A percentile compares a stretch with the other conserved stretches of the same genome.
Evolutionary conservation across 2,888 invertebrate genomes (phyloP).

Genomic region (Argyresthia goedartella): DNA sequence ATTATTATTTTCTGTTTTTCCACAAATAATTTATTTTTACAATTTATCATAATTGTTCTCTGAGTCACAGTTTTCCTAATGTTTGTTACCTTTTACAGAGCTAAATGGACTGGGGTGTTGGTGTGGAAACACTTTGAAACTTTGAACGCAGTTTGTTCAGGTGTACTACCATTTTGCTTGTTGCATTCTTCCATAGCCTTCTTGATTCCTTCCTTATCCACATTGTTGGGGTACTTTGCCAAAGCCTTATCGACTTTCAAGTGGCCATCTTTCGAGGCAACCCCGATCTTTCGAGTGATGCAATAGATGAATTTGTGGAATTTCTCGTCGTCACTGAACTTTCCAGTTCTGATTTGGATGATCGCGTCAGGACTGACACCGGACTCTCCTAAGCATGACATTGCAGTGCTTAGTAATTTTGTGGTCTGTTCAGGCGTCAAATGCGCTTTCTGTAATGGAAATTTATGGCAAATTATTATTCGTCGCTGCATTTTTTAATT

Average conservation of each 20-base stretch:
- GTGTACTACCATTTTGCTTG: slow-evolving; percentile 20
- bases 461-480: not conserved
- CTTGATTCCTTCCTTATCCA: slow-evolving; percentile 21
- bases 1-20: no score
- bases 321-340: slow-evolving; percentile 23
- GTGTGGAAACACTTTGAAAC: slow-evolving; percentile 29
- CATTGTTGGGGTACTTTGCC: slow-evolving; percentile 23
- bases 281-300: slow-evolving; percentile 22
- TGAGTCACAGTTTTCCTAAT: not conserved
- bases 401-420: slow-evolving; percentile 11
- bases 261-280: slow-evolving; percentile 18
- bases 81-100: slow-evolving; percentile 3
- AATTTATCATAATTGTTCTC: slow-evolving; percentile 7
- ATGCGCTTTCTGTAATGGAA: slow-evolving; percentile 1
- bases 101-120: slow-evolving; percentile 15
- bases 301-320: slow-evolving; percentile 28
- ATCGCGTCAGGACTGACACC: slow-evolving; percentile 13
- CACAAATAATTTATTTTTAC: no score
- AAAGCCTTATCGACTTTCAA: slow-evolving; percentile 27
- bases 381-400: slow-evolving; percentile 16
- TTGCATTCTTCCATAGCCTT: slow-evolving; percentile 29
- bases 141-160: slow-evolving; percentile 25
- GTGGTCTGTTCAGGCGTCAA: slow-evolving; percentile 4
- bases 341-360: slow-evolving; percentile 18
- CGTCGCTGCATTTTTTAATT: not conserved